Conservation (phyloP, 35 echinoderm and acorn worm species). For the Ophioderma brevispina region DNA sequence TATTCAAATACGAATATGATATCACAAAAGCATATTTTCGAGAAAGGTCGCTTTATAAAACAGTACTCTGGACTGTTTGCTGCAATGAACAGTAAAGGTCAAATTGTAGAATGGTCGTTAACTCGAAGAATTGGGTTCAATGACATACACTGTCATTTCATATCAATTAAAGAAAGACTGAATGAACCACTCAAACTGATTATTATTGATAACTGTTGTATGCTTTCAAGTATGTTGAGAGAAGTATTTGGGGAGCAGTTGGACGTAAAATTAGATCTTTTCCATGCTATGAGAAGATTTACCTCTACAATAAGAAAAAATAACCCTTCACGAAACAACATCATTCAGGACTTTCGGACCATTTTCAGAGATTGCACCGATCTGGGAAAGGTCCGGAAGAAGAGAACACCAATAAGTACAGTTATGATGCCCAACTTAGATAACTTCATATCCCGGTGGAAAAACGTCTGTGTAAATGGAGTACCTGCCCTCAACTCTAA, state of each 20-base stretch:
- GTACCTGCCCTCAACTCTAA: background rate
- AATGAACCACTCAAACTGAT: background rate
- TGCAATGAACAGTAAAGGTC: background rate
- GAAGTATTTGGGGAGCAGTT: background rate
- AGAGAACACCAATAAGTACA: background rate
- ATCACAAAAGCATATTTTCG: no score
- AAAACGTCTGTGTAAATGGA: background rate
- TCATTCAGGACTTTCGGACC: background rate
- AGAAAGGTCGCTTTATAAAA: background rate
- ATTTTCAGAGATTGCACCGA: background rate
- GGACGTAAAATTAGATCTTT: background rate
- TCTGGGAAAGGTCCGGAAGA: background rate
- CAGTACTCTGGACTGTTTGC: background rate
- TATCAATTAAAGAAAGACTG: background rate
- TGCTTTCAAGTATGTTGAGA: background rate
- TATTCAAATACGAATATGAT: no score
- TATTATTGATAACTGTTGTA: background rate
- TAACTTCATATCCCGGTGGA: background rate
- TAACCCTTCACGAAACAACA: background rate
- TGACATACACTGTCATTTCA: background rate
- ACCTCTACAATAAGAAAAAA: background rate
- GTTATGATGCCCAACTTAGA: background rate
- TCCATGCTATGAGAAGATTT: background rate
- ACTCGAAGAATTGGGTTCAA: background rate
- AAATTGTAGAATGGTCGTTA: background rate